Evolutionary conservation across 2,113 vertebrate genomes (phyloP), one percentile per base, ranked within the genome.

Genomic region (Bufo gargarizans): DNA sequence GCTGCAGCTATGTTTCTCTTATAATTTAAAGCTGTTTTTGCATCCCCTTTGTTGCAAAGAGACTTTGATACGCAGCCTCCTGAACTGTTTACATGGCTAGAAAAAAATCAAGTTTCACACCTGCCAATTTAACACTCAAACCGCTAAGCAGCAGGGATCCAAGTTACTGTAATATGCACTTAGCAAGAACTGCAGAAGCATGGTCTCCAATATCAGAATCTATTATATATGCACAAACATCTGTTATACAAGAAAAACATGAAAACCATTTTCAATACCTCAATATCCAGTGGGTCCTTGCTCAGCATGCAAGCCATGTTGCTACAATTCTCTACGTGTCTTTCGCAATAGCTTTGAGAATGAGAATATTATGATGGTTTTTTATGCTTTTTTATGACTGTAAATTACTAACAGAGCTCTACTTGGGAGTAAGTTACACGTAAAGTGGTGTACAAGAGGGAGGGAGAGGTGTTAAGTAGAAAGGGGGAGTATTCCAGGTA

Each of bases 211-310:
- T 88, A 67, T 76, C 79, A 83, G 20, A 33, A 83, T 82, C 56
- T 55, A 88, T 88, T 76, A 83, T 88, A 61, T 77, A 83, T 88
- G 86, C 86, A 83, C 86, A 76, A 82, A 88, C 86, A 88, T 88
- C 86, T 88, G 86, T 82, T 88, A 86, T 74, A 43, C 86, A 88
- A 33, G 80, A 47, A 87, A 82, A 88, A 88, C 77, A 87, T n/a
- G 80, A 74, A 89, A 84, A 78, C 45, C 58, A 69, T 69, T 84
- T 88, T 56, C 59, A 84, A 84, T 96, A 97, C 96, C 96, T 97
- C 96, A 90, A 96, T 96, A 91, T 97, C 96, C 92, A 93, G 93
- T 17, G 95, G 89, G 91, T 96, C 95, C 92, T 91, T 95, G 94
- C 95, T 96, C 72, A 96, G 94, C 93, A 93, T 91, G 22, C 93